These are phyloP conservation scores for Phlogophora meticulosa DNA, from an alignment of 2,888 invertebrate species.

Conservation along the genomic window DNA sequence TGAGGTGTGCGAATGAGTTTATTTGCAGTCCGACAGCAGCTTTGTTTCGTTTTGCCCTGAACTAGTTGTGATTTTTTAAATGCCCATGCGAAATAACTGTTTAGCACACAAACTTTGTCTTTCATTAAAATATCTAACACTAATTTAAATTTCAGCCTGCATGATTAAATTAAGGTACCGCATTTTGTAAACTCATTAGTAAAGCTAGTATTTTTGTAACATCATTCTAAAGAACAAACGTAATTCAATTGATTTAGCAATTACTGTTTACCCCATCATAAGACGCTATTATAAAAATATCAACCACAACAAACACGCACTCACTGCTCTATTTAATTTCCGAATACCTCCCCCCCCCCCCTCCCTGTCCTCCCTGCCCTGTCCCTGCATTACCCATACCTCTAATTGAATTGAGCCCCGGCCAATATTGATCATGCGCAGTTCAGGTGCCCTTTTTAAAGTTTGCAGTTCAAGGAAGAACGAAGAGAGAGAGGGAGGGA, in stretches of 20 bases:
- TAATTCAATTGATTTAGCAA: too few relatives aligned
- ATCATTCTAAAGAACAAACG: too few relatives aligned
- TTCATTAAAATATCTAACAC: background rate
- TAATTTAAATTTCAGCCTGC: background rate
- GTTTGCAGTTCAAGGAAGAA: constrained; percentile 4
- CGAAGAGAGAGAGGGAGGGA: too few relatives aligned
- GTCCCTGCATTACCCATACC: background rate
- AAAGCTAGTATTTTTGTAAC: too few relatives aligned
- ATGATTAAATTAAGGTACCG: too few relatives aligned
- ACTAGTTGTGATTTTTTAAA: background rate
- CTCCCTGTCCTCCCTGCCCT: too few relatives aligned
- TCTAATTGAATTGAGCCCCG: constrained; percentile 9
- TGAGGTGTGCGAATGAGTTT: background rate
- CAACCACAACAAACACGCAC: background rate
- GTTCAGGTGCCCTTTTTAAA: constrained; percentile 12
- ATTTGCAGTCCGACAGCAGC: background rate
- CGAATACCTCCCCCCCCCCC: too few relatives aligned
- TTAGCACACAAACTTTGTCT: background rate
- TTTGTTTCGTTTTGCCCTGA: background rate
- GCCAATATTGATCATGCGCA: constrained; percentile 36
- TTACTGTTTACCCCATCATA: background rate
- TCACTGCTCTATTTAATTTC: background rate
- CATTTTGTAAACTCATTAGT: too few relatives aligned
- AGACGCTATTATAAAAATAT: background rate
- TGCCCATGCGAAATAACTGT: background rate